Evolutionary conservation across 2,113 vertebrate species (phyloP), one percentile per base, ranked within the genome.

Genomic region (Aspiorhynchus laticeps): DNA sequence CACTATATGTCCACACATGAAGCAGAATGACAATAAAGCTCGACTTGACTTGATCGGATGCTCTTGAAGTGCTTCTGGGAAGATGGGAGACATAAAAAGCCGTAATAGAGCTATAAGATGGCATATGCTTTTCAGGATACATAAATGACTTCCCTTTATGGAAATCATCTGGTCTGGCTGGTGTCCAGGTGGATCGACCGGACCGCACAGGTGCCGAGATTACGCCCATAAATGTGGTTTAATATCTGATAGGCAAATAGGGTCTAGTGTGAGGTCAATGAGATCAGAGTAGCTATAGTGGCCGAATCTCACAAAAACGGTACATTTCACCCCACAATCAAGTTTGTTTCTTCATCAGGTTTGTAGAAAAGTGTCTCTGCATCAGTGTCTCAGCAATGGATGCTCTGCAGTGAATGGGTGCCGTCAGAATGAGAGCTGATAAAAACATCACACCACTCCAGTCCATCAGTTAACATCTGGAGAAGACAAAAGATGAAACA

Each of bases 51-150:
- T n/a, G 28, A 24, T 61, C 6, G 11, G 46, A 78, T 61, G 53
- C 59, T 61, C 36, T 41, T 38, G 24, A 15, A 79, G 51, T 12
- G 21, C 31, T 61, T 61, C 33, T n/a, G 77, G 51, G 11, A 61
- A 85, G 73, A 74, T 51, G 21, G 1, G 11, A 43, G 38, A 15
- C 31, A 7, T 53, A 26, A 36, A 36, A 56, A 31, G 1, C 43
- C 26, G 5, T 80, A 38, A 43, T n/a, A 28, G 31, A 31, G 41
- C 12, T 59, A 53, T 80, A 79, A 14, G 2, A 38, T 67, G 26
- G 21, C 33, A 15, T 59, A 59, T 2, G 74, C 83, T 85, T 43
- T 88, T 88, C 56, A 86, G 88, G 88, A 88, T 83, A 36, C 67
- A 75, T 77, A n/a, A 53, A 67, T 78, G 9, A 51, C 78, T 86